Evolutionary conservation across 1,140 invertebrate species (phyloP), one percentile per base, ranked within the genome.

Genomic region (Pogonomyrmex barbatus): DNA sequence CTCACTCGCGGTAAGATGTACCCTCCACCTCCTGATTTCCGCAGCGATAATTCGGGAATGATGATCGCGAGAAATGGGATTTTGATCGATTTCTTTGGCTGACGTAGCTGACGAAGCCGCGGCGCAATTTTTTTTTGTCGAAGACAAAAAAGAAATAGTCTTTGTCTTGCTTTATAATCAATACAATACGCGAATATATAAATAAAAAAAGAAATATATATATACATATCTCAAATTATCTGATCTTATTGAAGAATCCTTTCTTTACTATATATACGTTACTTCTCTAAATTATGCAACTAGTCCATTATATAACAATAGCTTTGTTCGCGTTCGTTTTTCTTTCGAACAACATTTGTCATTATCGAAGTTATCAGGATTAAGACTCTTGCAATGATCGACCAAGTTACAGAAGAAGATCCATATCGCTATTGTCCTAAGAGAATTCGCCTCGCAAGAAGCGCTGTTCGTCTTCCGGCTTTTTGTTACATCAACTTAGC

Each of bases 401-500:
- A 54, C 45, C 68, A 39, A 54, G 36, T 24, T 14, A 58, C 24
- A 12, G n/a, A 62, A 45, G 58, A 82, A 83, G 54, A 83, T 83
- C 9, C 54, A 62, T 60, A 39, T 24, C 42, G 67, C n/a, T 83
- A 60, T 54, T 36, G 54, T 47, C n/a, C 54, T 54, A 65, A 81
- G 36, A 70, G 24, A 67, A 62, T n/a, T 45, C 12, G 39, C 0
- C 63, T 14, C 2, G 45, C 33, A 83, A 83, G 42, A 82, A 83
- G 14, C 54, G 4, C 10, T 33, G 42, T 47, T 73, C 30, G 30
- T 67, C 67, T 47, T 73, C 54, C 54, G 39, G 79, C 79, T 83
- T 83, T 60, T 83, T 83, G 68, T 75, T 36, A 10, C 12, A 5
- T 9, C 79, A 75, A 62, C 79, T 83, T 75, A 30, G 56, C n/a